Percentiles rank a stretch among this genome's conserved stretches.
Evolutionary conservation across 1,140 invertebrate genomes (phyloP).

Genomic region (Lasioglossum baleicum): DNA sequence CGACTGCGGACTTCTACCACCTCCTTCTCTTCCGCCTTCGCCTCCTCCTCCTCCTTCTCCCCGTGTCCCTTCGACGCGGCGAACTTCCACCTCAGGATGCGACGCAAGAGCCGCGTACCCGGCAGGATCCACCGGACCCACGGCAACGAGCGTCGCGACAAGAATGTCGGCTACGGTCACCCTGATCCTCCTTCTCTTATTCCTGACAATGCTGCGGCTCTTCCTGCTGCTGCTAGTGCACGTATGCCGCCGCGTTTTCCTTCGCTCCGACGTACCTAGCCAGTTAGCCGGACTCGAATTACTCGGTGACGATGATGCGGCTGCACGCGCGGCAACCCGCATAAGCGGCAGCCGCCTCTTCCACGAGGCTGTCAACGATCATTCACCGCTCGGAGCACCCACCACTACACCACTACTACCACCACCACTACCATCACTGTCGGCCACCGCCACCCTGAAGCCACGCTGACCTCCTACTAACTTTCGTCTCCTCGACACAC

Average conservation of each 20-base stretch:
- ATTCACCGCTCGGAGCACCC: constrained; percentile 64
- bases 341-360: constrained; percentile 63
- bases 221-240: no score
- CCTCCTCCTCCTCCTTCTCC: not conserved
- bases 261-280: constrained; percentile 37
- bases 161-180: constrained; percentile 10
- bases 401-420: constrained; percentile 56
- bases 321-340: constrained; percentile 56
- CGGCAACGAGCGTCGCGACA: constrained; percentile 1
- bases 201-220: not conserved
- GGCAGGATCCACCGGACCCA: constrained; percentile 12
- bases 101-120: constrained; percentile 7
- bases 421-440: constrained; percentile 51
- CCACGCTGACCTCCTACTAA: constrained; percentile 63
- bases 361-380: constrained; percentile 64
- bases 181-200: constrained; percentile 11
- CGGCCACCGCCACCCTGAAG: constrained; percentile 57
- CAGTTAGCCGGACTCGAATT: constrained; percentile 36
- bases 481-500: constrained; percentile 56
- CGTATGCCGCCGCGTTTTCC: not conserved
- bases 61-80: constrained; percentile 27
- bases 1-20: constrained; percentile 44
- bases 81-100: constrained; percentile 16
- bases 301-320: constrained; percentile 54
- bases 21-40: constrained; percentile 29